A percentile compares a stretch with the other conserved stretches of the same genome.
Evolutionary conservation across 2,113 vertebrate genomes (phyloP).

Genomic region (Stegastes partitus): DNA sequence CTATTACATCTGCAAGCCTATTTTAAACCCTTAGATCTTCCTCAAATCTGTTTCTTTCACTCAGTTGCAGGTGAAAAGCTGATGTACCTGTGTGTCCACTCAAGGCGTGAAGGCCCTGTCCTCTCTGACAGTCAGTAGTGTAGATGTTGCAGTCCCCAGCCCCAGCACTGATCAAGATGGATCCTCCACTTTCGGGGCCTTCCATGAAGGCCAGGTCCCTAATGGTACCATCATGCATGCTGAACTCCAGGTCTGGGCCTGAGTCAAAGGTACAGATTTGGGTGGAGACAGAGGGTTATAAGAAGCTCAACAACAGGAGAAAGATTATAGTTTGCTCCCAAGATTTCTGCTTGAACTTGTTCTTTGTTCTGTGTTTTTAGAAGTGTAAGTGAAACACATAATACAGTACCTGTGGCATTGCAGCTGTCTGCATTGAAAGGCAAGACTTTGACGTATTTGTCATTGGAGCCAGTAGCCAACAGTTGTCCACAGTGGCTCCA

Average conservation of each 20-base stretch:
- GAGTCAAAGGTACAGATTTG: slow-evolving; percentile 80
- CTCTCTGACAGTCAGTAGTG: slow-evolving; percentile 96
- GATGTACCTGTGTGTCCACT: slow-evolving; percentile 87
- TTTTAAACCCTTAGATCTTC: neutral
- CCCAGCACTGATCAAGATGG: slow-evolving; percentile 97
- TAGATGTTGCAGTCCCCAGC: slow-evolving; percentile 96
- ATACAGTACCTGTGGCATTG: slow-evolving; percentile 91
- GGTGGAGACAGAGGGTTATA: neutral
- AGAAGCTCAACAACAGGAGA: neutral
- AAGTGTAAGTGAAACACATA: too few relatives aligned
- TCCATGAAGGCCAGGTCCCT: slow-evolving; percentile 99
- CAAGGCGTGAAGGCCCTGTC: slow-evolving; percentile 94
- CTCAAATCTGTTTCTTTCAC: neutral
- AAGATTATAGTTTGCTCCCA: neutral
- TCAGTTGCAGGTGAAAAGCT: neutral
- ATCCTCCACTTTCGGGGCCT: slow-evolving; percentile 95
- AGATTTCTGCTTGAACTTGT: neutral
- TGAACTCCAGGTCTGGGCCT: slow-evolving; percentile 96
- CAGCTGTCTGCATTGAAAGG: slow-evolving; percentile 96
- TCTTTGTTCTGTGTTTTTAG: too few relatives aligned
- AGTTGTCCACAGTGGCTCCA: slow-evolving; percentile 98
- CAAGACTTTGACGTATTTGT: slow-evolving; percentile 98
- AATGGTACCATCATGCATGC: slow-evolving; percentile 99
- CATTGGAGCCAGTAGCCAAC: slow-evolving; percentile 96
- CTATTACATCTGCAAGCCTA: too few relatives aligned